Evolutionary conservation across 2,888 invertebrate genomes (phyloP).

Genomic region (Cephus pygmeus): DNA sequence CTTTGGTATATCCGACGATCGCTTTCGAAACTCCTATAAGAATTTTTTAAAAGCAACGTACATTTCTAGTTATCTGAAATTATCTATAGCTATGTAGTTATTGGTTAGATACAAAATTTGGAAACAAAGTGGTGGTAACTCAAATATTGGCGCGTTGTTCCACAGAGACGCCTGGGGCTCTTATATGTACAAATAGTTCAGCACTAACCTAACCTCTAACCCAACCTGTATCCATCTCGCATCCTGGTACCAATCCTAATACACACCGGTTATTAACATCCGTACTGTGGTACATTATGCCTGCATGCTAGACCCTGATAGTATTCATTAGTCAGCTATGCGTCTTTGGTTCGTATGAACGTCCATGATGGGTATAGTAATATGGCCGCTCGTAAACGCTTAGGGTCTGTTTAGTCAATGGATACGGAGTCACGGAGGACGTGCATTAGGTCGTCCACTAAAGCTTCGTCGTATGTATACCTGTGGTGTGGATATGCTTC

Average conservation of each 20-base stretch:
- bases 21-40: neutral
- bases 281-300: neutral
- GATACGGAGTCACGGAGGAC: slow-evolving; percentile 23
- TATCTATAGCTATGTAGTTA: neutral
- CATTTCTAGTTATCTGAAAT: neutral
- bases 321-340: slow-evolving; percentile 36
- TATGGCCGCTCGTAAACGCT: neutral
- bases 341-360: slow-evolving; percentile 22
- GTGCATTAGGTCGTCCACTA: slow-evolving; percentile 28
- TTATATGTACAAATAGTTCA: neutral
- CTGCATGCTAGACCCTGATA: slow-evolving; percentile 26
- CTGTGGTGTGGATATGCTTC: neutral
- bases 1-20: neutral
- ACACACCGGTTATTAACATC: slow-evolving; percentile 22
- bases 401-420: slow-evolving; percentile 27
- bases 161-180: neutral
- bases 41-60: neutral
- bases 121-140: neutral
- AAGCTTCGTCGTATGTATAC: neutral
- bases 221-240: neutral
- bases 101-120: neutral
- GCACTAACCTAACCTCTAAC: neutral
- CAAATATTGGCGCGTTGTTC: neutral
- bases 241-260: neutral
- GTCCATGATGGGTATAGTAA: neutral